Evolutionary conservation across 2,888 invertebrate species (phyloP).

Genomic region (Schizotus pectinicornis): DNA sequence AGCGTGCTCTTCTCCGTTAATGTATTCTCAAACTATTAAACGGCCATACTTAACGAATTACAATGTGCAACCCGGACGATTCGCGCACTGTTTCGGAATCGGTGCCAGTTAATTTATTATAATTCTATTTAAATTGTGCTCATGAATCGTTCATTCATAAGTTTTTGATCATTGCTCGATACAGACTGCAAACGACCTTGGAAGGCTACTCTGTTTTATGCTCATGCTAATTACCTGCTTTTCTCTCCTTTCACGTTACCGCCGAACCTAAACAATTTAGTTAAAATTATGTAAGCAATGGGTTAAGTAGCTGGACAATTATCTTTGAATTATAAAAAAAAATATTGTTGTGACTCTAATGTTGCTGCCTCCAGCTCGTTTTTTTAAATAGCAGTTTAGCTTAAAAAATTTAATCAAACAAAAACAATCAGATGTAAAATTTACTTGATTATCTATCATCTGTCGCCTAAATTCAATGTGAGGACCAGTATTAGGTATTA

Average conservation of each 20-base stretch:
- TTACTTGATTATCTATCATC: no score
- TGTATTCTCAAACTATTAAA: conserved; percentile 44
- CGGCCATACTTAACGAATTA: conserved; percentile 45
- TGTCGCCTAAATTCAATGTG: no score
- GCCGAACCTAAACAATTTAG: background rate
- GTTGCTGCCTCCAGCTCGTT: no score
- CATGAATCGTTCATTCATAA: conserved; percentile 47
- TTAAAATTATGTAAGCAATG: conserved; percentile 5
- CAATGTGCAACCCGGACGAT: no score
- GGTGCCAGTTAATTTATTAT: conserved; percentile 41
- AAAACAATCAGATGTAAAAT: no score
- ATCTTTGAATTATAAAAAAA: no score
- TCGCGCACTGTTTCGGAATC: conserved; percentile 2
- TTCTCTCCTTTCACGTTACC: conserved; percentile 28
- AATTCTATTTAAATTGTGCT: conserved; percentile 45
- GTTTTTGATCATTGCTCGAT: conserved; percentile 37
- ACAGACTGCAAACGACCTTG: conserved; percentile 20
- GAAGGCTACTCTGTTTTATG: conserved; percentile 26
- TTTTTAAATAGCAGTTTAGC: no score
- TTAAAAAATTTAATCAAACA: no score
- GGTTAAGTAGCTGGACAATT: no score
- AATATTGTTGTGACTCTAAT: no score
- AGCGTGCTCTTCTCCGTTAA: conserved; percentile 48
- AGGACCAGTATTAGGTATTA: no score
- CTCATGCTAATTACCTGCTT: conserved; percentile 28